A percentile compares a stretch with the other conserved stretches of the same genome.
These are phyloP conservation scores for Alosa sapidissima DNA, from an alignment of 2,797 vertebrate genomes.

Conservation along the genomic window DNA sequence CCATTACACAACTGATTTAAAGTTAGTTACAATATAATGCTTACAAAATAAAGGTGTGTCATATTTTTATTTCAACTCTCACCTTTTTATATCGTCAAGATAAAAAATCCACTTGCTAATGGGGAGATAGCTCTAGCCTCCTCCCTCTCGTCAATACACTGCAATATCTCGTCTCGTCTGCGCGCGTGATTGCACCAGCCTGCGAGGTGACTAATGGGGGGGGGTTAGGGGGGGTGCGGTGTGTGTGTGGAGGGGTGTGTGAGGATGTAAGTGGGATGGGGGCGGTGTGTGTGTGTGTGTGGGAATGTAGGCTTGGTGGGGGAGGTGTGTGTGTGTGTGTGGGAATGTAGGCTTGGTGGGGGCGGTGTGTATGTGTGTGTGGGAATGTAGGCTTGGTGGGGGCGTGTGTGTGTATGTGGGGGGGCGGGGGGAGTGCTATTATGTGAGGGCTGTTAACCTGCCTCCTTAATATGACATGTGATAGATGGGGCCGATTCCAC, in stretches of 20 bases:
- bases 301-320: too few species aligned
- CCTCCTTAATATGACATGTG: constrained; percentile 21
- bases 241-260: too few species aligned
- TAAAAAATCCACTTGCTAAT: not conserved
- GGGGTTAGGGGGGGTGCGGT: not conserved
- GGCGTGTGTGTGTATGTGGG: not conserved
- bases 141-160: not conserved
- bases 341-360: too few species aligned
- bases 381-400: not conserved
- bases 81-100: not conserved
- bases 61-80: too few species aligned
- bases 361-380: too few species aligned
- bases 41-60: not conserved
- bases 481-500: not conserved
- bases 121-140: not conserved
- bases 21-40: not conserved
- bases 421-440: not conserved
- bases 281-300: too few species aligned
- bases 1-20: too few species aligned
- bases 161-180: not conserved
- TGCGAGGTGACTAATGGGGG: too few species aligned
- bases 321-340: too few species aligned
- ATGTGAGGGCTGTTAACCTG: constrained; percentile 1
- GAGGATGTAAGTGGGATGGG: too few species aligned
- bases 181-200: too few species aligned